Conservation (phyloP, 2,797 vertebrate genomes). For the Lemur catta region DNA sequence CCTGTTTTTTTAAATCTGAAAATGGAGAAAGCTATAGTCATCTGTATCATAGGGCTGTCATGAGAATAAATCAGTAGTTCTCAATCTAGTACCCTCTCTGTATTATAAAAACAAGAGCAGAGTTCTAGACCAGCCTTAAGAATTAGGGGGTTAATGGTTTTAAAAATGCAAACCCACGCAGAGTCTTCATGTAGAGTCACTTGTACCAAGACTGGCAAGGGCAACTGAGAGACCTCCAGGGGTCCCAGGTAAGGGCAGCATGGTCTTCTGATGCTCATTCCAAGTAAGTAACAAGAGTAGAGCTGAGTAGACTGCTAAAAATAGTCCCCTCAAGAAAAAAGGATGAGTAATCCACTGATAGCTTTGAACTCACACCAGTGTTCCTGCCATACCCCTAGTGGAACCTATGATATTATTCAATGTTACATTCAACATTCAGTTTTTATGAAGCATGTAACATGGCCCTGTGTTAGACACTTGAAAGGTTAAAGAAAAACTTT, state of each 20-base stretch:
- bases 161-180: background rate
- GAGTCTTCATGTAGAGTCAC: background rate
- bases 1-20: background rate
- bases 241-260: background rate
- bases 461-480: background rate
- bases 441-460: background rate
- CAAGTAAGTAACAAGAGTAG: background rate
- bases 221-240: background rate
- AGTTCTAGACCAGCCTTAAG: background rate
- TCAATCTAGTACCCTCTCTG: background rate
- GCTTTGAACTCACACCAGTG: background rate
- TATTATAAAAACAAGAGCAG: background rate
- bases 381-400: background rate
- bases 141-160: background rate
- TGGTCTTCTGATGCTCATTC: background rate
- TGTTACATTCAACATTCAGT: background rate
- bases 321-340: background rate
- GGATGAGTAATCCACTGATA: background rate
- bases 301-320: background rate
- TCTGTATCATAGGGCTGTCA: background rate
- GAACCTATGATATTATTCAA: background rate
- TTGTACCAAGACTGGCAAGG: background rate
- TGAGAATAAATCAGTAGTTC: background rate
- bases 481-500: background rate
- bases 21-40: background rate